These are phyloP conservation scores for Oenanthe melanoleuca DNA, from an alignment of 2,113 vertebrate genomes.

Conservation along the genomic window DNA sequence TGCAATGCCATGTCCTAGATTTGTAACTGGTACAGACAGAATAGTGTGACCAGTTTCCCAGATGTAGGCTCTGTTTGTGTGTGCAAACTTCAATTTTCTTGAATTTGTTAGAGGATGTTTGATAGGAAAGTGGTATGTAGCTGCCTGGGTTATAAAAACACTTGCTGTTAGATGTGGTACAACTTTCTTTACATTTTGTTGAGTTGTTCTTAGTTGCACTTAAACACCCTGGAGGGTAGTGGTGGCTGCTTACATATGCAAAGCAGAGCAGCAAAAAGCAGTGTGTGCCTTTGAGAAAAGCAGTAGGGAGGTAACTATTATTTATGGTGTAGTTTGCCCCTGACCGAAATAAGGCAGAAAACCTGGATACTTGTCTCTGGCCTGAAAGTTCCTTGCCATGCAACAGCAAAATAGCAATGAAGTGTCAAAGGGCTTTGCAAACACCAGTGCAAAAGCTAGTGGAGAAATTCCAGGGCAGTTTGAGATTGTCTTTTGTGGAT, in stretches of 20 bases:
- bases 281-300: background rate
- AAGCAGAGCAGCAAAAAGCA: background rate
- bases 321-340: background rate
- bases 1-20: background rate
- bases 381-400: background rate
- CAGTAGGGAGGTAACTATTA: background rate
- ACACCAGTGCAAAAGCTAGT: background rate
- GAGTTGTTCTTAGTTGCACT: background rate
- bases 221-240: background rate
- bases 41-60: fast-evolving
- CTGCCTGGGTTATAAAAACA: background rate
- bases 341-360: background rate
- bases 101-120: background rate
- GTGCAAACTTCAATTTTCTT: background rate
- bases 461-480: background rate
- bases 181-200: background rate
- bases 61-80: background rate
- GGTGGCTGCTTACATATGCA: background rate
- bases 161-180: background rate
- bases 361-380: background rate
- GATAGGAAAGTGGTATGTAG: background rate
- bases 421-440: background rate
- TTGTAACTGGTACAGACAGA: background rate
- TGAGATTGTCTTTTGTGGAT: background rate
- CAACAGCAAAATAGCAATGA: background rate